Conservation (phyloP, 1,140 invertebrate species). For the Eriosoma lanigerum region DNA sequence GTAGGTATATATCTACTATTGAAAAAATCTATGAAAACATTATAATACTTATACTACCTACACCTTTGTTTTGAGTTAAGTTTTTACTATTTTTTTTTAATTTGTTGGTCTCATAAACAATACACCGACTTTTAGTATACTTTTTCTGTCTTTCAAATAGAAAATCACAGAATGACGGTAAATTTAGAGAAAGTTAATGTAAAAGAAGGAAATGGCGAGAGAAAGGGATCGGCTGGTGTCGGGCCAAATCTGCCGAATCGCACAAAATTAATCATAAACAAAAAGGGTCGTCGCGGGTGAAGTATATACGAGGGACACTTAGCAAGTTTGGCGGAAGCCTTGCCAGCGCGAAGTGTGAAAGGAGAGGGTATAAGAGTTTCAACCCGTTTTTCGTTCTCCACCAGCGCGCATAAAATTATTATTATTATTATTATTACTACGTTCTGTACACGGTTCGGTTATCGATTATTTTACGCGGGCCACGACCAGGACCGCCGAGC, state of each 20-base stretch:
- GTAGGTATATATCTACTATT: too few relatives aligned
- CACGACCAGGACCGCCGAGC: too few relatives aligned
- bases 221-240: not conserved
- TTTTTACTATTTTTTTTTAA: too few relatives aligned
- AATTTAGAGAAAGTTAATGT: not conserved
- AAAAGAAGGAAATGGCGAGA: too few relatives aligned
- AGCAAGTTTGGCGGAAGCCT: not conserved
- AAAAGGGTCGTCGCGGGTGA: not conserved
- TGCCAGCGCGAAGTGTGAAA: not conserved
- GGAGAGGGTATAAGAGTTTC: not conserved
- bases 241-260: constrained; percentile 7
- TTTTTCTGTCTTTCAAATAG: too few relatives aligned
- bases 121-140: too few relatives aligned
- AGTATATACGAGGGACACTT: not conserved
- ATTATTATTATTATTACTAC: constrained; percentile 28
- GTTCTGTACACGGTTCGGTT: constrained; percentile 8
- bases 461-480: not conserved
- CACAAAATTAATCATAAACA: not conserved
- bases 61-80: too few relatives aligned
- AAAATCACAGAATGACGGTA: too few relatives aligned
- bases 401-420: constrained; percentile 21
- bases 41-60: too few relatives aligned
- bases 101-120: too few relatives aligned
- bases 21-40: too few relatives aligned
- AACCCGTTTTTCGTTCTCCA: not conserved